Evolutionary conservation across 1,140 invertebrate genomes (phyloP).

Genomic region (Batillaria attramentaria): DNA sequence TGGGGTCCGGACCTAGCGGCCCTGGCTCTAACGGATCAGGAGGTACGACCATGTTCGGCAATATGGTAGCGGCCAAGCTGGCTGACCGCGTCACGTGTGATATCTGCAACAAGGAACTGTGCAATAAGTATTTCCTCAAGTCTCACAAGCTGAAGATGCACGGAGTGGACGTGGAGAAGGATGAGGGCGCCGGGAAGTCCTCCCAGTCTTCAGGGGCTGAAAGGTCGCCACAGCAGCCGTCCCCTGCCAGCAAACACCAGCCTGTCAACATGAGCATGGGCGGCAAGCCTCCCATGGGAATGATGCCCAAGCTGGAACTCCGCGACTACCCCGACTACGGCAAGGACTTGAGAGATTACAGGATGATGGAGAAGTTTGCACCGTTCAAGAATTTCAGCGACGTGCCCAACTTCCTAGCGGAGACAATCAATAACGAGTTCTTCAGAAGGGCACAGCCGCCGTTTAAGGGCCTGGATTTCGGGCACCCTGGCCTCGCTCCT

Average conservation of each 20-base stretch:
- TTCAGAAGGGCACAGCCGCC: slow-evolving; percentile 30
- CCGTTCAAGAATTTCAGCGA: slow-evolving; percentile 35
- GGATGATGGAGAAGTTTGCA: slow-evolving; percentile 28
- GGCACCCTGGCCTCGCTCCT: slow-evolving; percentile 6
- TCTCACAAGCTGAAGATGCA: slow-evolving; percentile 99
- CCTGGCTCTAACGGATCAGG: slow-evolving; percentile 43
- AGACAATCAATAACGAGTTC: slow-evolving; percentile 38
- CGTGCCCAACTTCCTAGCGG: slow-evolving; percentile 35
- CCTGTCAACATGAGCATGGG: slow-evolving; percentile 27
- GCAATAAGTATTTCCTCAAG: slow-evolving; percentile 99
- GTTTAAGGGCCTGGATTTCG: slow-evolving; percentile 39
- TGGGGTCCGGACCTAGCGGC: slow-evolving; percentile 17
- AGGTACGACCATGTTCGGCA: slow-evolving; percentile 66
- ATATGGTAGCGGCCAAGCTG: slow-evolving; percentile 72
- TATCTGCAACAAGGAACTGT: slow-evolving; percentile 98
- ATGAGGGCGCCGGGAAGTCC: background rate
- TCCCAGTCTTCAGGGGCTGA: background rate
- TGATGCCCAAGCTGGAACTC: slow-evolving; percentile 20
- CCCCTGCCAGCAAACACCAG: slow-evolving; percentile 3
- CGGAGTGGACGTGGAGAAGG: slow-evolving; percentile 78
- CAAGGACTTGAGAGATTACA: slow-evolving; percentile 12
- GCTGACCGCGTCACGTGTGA: slow-evolving; percentile 87
- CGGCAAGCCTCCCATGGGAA: background rate
- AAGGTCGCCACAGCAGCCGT: background rate
- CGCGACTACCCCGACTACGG: slow-evolving; percentile 19